phyloP scores from a whole-genome alignment of 2,797 vertebrate genomes.

The Myioborus melanocephalus region DNA sequence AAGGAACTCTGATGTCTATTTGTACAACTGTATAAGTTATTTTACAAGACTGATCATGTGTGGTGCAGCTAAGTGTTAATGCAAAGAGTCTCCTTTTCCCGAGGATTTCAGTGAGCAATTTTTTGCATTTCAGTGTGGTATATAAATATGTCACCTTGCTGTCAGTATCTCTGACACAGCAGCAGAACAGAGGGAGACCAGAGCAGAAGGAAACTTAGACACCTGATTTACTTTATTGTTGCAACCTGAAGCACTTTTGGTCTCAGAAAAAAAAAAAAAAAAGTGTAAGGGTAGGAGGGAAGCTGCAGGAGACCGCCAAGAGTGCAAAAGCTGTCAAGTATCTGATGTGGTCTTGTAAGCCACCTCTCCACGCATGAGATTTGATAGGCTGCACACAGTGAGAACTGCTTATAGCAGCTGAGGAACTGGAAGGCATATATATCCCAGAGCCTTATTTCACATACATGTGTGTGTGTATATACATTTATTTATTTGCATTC shows the following conservation, averaged over 20 bases:
- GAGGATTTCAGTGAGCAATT: not conserved
- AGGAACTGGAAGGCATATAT: not conserved
- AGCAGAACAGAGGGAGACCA: not conserved
- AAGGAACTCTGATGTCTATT: not conserved
- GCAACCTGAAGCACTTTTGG: not conserved
- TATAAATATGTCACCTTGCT: not conserved
- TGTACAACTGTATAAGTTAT: not conserved
- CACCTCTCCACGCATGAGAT: not conserved
- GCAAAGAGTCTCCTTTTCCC: not conserved
- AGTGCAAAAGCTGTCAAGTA: not conserved
- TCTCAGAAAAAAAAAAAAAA: not conserved
- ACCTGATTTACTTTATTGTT: not conserved
- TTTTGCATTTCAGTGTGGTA: not conserved
- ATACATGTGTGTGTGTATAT: rapidly evolving
- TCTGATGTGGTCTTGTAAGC: not conserved
- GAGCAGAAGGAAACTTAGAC: not conserved
- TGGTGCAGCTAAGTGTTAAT: not conserved
- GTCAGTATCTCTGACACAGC: not conserved
- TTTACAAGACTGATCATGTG: not conserved
- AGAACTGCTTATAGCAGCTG: not conserved
- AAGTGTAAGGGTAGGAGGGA: not conserved
- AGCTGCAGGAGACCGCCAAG: not conserved
- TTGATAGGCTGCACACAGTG: not conserved
- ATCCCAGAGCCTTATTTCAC: not conserved
- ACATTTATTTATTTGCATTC: not conserved